Evolutionary conservation across 2,797 vertebrate genomes (phyloP).

Genomic region (Oreochromis grahami): DNA sequence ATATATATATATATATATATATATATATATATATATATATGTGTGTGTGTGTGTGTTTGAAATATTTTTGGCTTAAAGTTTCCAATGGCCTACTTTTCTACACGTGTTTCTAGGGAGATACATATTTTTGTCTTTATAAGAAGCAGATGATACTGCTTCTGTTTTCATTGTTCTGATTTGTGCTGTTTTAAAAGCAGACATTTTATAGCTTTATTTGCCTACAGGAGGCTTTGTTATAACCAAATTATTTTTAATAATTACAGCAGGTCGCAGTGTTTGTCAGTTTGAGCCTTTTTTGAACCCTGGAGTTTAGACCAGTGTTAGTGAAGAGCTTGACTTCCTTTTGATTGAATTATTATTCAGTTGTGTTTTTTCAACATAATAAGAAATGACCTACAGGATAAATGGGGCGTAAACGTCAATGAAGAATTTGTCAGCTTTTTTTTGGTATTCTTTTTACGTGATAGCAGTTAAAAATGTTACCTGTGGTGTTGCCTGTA

Average conservation of each 20-base stretch:
- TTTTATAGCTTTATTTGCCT: conserved; percentile 42
- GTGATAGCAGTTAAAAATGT: not conserved
- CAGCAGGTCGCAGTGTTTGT: not conserved
- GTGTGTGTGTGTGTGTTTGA: too few species aligned
- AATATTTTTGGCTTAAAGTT: conserved; percentile 14
- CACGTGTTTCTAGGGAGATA: conserved; percentile 28
- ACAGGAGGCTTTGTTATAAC: not conserved
- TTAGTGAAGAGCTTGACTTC: not conserved
- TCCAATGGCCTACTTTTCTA: conserved; percentile 38
- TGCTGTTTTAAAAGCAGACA: not conserved
- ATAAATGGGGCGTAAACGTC: not conserved
- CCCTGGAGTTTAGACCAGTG: not conserved
- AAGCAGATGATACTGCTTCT: conserved; percentile 12
- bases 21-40: too few species aligned
- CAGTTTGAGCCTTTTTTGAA: not conserved
- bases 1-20: too few species aligned
- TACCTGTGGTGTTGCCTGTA: not conserved
- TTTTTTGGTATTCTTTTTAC: not conserved
- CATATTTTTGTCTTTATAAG: conserved; percentile 53
- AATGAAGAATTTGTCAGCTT: not conserved
- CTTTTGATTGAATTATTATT: not conserved
- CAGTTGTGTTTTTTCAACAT: not conserved
- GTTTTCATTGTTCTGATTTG: conserved; percentile 5
- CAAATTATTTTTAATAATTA: not conserved
- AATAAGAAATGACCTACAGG: not conserved